Conservation (phyloP, 2,113 vertebrate species). For the Cricetomys ansorgei region DNA sequence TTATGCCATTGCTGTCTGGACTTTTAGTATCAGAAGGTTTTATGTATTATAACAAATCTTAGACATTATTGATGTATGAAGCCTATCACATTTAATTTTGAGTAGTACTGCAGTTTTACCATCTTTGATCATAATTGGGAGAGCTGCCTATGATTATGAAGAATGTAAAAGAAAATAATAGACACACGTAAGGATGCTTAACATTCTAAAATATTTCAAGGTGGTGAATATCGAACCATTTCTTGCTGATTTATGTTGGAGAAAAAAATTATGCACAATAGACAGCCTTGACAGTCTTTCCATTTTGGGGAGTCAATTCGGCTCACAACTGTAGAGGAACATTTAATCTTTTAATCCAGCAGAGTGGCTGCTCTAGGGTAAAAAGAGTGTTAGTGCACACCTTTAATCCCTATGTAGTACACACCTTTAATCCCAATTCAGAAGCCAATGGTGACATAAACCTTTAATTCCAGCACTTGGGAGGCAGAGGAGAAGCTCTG, state of each 20-base stretch:
- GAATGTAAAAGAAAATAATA: neutral
- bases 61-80: neutral
- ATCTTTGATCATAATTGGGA: constrained; percentile 17
- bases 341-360: too few relatives aligned
- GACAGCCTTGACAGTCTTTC: too few relatives aligned
- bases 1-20: neutral
- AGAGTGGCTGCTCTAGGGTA: too few relatives aligned
- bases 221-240: neutral
- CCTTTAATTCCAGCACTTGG: too few relatives aligned
- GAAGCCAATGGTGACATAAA: too few relatives aligned
- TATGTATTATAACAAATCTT: neutral
- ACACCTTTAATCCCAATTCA: too few relatives aligned
- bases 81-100: neutral
- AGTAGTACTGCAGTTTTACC: neutral
- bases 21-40: neutral
- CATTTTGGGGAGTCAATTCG: too few relatives aligned
- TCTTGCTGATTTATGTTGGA: neutral
- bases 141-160: neutral
- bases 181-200: neutral
- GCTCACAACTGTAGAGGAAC: too few relatives aligned
- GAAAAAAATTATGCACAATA: too few relatives aligned
- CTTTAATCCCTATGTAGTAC: too few relatives aligned
- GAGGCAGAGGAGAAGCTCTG: too few relatives aligned
- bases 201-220: neutral
- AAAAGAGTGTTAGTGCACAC: too few relatives aligned